Evolutionary conservation across 2,888 invertebrate species (phyloP).

Genomic region (Nymphalis urticae): DNA sequence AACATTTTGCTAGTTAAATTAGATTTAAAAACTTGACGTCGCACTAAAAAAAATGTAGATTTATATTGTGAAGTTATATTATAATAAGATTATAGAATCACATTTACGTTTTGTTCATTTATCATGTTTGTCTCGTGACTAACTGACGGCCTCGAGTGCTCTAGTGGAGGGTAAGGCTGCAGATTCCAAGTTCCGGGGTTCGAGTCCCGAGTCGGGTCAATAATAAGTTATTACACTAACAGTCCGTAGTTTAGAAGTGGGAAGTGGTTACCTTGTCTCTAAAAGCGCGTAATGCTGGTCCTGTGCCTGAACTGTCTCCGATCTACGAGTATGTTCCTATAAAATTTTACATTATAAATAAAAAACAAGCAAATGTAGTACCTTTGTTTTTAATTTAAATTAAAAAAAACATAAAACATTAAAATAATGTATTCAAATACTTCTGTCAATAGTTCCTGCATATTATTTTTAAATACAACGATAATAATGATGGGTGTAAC

Average conservation of each 20-base stretch:
- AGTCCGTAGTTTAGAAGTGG: too few species aligned
- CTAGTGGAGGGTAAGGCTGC: too few species aligned
- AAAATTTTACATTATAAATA: not conserved
- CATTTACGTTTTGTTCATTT: slow-evolving; percentile 3
- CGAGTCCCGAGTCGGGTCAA: too few species aligned
- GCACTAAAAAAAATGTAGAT: slow-evolving; percentile 7
- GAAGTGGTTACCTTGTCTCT: too few species aligned
- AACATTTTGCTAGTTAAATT: slow-evolving; percentile 25
- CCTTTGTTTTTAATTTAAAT: too few species aligned
- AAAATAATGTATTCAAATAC: not conserved
- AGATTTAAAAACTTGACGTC: slow-evolving; percentile 29
- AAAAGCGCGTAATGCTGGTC: too few species aligned
- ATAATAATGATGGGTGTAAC: slow-evolving; percentile 4
- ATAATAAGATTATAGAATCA: slow-evolving; percentile 14
- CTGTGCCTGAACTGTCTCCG: too few species aligned
- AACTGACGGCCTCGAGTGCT: too few species aligned
- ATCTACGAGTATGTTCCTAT: not conserved
- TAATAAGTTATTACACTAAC: too few species aligned
- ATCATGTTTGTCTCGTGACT: not conserved
- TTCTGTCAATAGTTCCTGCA: not conserved
- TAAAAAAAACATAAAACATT: too few species aligned
- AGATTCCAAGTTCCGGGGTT: too few species aligned
- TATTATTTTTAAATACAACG: slow-evolving; percentile 5
- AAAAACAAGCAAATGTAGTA: not conserved
- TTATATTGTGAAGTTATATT: slow-evolving; percentile 1